These are phyloP conservation scores for Ctenosaura bakeri DNA, from an alignment of 2,797 vertebrate genomes.

Conservation along the genomic window DNA sequence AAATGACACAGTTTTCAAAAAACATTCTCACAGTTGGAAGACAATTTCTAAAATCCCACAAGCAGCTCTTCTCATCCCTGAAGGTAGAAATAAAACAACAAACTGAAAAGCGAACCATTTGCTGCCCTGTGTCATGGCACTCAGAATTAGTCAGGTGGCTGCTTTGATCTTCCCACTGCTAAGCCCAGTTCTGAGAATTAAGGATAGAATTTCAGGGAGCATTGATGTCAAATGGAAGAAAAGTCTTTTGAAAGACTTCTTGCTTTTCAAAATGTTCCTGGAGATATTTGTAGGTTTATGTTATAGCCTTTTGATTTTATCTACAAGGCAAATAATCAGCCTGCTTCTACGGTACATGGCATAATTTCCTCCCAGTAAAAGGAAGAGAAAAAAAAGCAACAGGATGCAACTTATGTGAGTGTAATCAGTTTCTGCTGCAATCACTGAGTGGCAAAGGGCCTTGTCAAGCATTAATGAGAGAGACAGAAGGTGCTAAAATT, in stretches of 20 bases:
- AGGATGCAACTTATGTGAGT: slow-evolving; percentile 41
- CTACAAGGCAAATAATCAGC: slow-evolving; percentile 32
- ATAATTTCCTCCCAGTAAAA: slow-evolving; percentile 41
- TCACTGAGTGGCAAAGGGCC: slow-evolving; percentile 49
- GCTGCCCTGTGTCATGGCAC: not conserved
- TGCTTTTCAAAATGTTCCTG: not conserved
- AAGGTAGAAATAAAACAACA: not conserved
- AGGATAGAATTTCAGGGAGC: not conserved
- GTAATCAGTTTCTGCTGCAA: slow-evolving; percentile 48
- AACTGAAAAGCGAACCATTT: not conserved
- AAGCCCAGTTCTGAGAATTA: not conserved
- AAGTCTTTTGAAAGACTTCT: not conserved
- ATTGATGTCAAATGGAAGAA: not conserved
- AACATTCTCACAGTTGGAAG: no score
- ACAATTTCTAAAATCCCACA: not conserved
- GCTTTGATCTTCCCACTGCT: not conserved
- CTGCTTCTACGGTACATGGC: not conserved
- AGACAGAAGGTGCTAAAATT: slow-evolving; percentile 60
- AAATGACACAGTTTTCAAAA: no score
- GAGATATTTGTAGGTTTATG: not conserved
- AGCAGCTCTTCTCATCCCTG: not conserved
- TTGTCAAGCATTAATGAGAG: slow-evolving; percentile 58
- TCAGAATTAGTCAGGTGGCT: not conserved
- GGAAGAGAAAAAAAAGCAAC: not conserved
- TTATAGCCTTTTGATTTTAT: slow-evolving; percentile 9